Percentiles rank a stretch among this genome's conserved stretches.
phyloP scores from a whole-genome alignment of 2,797 vertebrate genomes.

The Eulemur coronatus region DNA sequence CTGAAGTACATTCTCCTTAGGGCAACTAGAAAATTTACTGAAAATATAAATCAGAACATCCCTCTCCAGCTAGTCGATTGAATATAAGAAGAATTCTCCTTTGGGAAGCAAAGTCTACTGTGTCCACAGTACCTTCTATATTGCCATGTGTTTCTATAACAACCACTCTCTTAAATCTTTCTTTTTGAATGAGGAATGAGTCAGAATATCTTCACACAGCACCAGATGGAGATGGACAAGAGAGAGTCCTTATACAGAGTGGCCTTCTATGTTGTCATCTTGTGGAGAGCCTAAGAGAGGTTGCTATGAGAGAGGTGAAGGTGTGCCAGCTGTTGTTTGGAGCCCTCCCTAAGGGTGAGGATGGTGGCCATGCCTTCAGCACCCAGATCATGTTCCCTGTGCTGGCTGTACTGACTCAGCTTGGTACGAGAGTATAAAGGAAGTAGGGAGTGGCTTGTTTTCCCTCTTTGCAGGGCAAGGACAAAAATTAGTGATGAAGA shows the following conservation, averaged over 20 bases:
- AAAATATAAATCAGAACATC: background rate
- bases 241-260: background rate
- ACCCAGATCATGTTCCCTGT: background rate
- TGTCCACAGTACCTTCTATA: background rate
- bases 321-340: background rate
- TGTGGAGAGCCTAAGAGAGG: background rate
- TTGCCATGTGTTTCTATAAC: background rate
- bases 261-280: background rate
- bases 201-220: background rate
- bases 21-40: background rate
- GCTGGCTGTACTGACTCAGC: background rate
- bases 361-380: background rate
- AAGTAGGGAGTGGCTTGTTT: background rate
- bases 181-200: background rate
- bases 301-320: background rate
- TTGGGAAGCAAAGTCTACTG: background rate
- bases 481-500: background rate
- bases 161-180: background rate
- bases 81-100: background rate
- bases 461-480: background rate
- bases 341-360: background rate
- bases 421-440: background rate
- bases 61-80: background rate
- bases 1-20: background rate
- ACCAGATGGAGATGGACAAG: background rate